Evolutionary conservation across 53 echinoderm and acorn worm species (phyloP), one percentile per base, ranked within the genome.

Genomic region (Henricia sp.): DNA sequence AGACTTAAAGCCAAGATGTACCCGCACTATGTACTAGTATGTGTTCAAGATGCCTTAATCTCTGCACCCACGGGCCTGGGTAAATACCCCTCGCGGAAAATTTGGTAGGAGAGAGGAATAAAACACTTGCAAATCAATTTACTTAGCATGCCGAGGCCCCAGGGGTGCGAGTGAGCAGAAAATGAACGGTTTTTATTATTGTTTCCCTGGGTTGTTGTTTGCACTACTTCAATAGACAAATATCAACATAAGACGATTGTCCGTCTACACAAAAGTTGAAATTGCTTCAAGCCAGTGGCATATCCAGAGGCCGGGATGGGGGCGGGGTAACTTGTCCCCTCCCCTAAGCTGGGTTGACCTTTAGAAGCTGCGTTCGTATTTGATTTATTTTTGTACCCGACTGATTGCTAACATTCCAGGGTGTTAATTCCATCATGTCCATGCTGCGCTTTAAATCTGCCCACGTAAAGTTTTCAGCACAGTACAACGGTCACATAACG

Each of bases 151-250:
- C 14, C n/a, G 37, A 3, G 19, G 4, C 67, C 37, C 2, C 39
- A 67, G 67, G 23, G n/a, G 3, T 26, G 44, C 43, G 19, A 4
- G 40, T 70, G 70, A 30, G 67, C 20, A 3, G 11, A 40, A 37
- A 40, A 37, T 37, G 1, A 14, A 12, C 9, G 3, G 1, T 27
- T 17, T 14, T 37, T 67, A 19, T 67, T 67, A 67, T 70, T 39
- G 43, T 44, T 60, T 70, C 46, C 43, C 28, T 16, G 0, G 28
- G 46, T 37, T 67, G 9, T 67, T 37, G 37, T 39, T 3, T 40
- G 20, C 67, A n/a, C 41, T 40, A 67, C 67, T 67, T 67, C 25
- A 67, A 67, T 38, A 67, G 67, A 40, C 67, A 67, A 67, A 40
- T 40, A 67, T 38, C 32, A 40, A 38, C 67, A 37, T 1, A n/a